A percentile compares a stretch with the other conserved stretches of the same genome.
Conservation (phyloP, 2,797 vertebrate genomes). For the Melanotaenia maccullochi region DNA sequence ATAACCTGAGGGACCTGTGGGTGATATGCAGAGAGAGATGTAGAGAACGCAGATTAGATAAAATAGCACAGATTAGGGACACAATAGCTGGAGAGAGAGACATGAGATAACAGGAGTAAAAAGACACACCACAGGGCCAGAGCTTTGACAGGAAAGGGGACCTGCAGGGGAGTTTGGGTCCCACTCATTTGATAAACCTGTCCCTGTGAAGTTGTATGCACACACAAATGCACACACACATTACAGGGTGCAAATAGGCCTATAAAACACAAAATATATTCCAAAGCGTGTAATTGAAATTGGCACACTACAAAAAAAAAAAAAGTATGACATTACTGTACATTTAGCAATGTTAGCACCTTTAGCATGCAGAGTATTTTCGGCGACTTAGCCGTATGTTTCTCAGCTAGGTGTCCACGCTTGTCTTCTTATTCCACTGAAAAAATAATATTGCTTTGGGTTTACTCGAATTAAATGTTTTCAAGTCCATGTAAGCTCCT, state of each 20-base stretch:
- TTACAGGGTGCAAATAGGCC: background rate
- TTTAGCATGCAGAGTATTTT: background rate
- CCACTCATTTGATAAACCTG: conserved; percentile 24
- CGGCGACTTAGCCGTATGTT: background rate
- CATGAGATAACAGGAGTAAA: conserved; percentile 49
- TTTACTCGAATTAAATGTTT: background rate
- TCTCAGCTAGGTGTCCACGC: background rate
- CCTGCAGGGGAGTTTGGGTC: conserved; percentile 31
- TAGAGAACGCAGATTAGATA: conserved; percentile 60
- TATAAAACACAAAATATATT: background rate
- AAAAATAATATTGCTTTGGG: background rate
- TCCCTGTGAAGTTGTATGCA: conserved; percentile 9
- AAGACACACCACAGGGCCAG: conserved; percentile 65
- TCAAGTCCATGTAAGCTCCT: background rate
- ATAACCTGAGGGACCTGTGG: conserved; percentile 36
- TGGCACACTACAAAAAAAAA: background rate
- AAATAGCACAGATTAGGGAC: conserved; percentile 48
- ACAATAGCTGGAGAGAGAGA: conserved; percentile 69
- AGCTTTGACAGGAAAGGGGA: conserved; percentile 55
- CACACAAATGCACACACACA: background rate
- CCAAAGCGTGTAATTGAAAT: background rate
- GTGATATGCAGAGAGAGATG: conserved; percentile 37
- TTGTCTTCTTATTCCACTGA: background rate
- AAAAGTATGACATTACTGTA: background rate
- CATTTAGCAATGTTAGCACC: background rate